Conservation (phyloP, 2,888 invertebrate genomes). For the Neria commutata region DNA sequence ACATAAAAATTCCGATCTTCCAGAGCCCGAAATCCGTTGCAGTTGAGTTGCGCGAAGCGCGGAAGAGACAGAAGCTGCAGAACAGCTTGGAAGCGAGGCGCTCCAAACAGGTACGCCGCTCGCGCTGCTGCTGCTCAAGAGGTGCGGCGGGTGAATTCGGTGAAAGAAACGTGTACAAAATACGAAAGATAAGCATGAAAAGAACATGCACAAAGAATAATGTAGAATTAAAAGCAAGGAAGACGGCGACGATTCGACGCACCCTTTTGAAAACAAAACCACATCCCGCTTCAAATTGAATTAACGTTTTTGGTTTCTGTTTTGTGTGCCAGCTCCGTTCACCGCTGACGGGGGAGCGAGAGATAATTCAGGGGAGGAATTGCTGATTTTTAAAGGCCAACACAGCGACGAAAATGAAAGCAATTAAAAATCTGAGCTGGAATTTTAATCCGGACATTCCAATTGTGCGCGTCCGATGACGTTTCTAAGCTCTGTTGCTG, state of each 20-base stretch:
- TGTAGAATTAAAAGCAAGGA: not conserved
- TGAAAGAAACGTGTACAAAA: not conserved
- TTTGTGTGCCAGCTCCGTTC: not conserved
- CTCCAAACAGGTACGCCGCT: slow-evolving; percentile 1
- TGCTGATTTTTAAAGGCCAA: not conserved
- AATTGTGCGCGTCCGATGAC: too few relatives aligned
- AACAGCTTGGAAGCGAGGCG: not conserved
- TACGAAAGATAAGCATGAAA: not conserved
- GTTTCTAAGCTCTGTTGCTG: too few relatives aligned
- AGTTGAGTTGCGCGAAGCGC: not conserved
- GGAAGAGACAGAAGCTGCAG: not conserved
- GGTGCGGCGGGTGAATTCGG: too few relatives aligned
- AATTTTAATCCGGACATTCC: slow-evolving; percentile 7
- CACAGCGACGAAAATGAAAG: not conserved
- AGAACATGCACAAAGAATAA: not conserved
- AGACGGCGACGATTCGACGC: not conserved
- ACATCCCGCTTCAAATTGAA: slow-evolving; percentile 1
- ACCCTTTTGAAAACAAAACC: not conserved
- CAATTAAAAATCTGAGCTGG: not conserved
- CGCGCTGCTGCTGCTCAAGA: too few relatives aligned
- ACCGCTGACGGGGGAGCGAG: not conserved
- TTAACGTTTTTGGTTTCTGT: not conserved
- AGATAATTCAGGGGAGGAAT: not conserved
- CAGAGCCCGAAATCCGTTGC: too few relatives aligned
- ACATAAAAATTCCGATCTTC: slow-evolving; percentile 2